Evolutionary conservation across 2,888 invertebrate genomes (phyloP), one percentile per base, ranked within the genome.

Genomic region (Nudaria mundana): DNA sequence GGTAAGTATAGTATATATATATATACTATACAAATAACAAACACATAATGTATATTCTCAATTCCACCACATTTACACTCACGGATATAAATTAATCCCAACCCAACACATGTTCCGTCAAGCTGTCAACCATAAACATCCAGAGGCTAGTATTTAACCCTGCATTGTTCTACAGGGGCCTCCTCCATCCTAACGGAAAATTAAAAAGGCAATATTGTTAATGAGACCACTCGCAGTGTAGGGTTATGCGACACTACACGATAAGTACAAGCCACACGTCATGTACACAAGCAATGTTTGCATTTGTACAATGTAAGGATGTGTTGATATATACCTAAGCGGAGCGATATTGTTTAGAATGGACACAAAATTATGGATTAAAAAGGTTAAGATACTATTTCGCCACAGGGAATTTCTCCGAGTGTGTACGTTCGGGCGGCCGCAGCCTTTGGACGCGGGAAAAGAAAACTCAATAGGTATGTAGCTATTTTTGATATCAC

Each of bases 141-240:
- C 50, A 49, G 37, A 57, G 11, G 26, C 7, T 10, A 30, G 48
- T 41, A 63, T 61, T 66, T 66, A 62, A 54, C 48, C 42, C 36
- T 40, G 52, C 40, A 63, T 65, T 66, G 62, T 68, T 61, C 44
- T 44, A 49, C 48, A 44, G 38, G 48, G 52, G 43, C 50, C 20
- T 56, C 56, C 52, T 55, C 58, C 72, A 65, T 57, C 63, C 70
- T 75, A 62, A 75, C 73, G 72, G 80, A 77, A 81, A 82, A 81
- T 84, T 84, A 82, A 82, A 82, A 81, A 75, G 76, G 76, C 74
- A 73, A 83, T 82, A 79, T 77, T 71, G 72, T 65, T 82, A 82
- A 82, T 82, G 76, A 79, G 67, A 61, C 67, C 63, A 54, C 68
- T 63, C 60, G 62, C 59, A 57, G 56, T 71, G 70, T 68, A 71